Base-by-base conservation (phyloP, 2,888 invertebrate species). In the Polietes domitor region DNA sequence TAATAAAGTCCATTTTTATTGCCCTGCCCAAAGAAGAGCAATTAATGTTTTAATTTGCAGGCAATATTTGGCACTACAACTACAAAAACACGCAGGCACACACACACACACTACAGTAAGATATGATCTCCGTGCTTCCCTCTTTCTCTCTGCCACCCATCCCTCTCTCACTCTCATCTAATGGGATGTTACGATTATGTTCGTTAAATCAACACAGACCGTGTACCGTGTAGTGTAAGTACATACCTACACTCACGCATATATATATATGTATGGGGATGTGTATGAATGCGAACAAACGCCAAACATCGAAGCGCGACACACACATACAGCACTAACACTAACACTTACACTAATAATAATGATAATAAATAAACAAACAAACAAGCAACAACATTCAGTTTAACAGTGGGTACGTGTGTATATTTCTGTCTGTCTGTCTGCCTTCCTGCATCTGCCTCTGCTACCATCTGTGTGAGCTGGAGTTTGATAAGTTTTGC, bases 1-100 rank as follows among this genome's bases (percentile, higher is more conserved):
- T 21, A 65, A 65, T 65, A 65, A 41, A 65, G 37, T 37, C 15
- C 1, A 19, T 1, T 41, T 65, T 65, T 65, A 65, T 65, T 32
- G 65, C 15, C 32, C 17, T 12, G 32, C 1, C 61, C 43, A 74
- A 15, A 50, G 19, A 75, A 12, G 21, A 58, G 32, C 63, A 63
- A 63, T 75, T 47, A 50, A 75, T 75, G 50, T 75, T 75, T 75
- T 75, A n/a, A 75, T 75, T 75, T 41, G 32, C 32, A 41, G 17
- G 53, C 26, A 72, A 43, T 55, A 55, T 53, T 53, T 53, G 19
- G 5, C 53, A 53, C 4, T 21, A 53, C 19, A 53, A 65, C 65
- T 41, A 41, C 63, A 61, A 58, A 58, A n/a, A n/a, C n/a, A n/a
- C n/a, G 32, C 32, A 37, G 12, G 9, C 9, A 3, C 9, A 37